Evolutionary conservation across 2,888 invertebrate genomes (phyloP), one percentile per base, ranked within the genome.

Genomic region (Macropis europaea): DNA sequence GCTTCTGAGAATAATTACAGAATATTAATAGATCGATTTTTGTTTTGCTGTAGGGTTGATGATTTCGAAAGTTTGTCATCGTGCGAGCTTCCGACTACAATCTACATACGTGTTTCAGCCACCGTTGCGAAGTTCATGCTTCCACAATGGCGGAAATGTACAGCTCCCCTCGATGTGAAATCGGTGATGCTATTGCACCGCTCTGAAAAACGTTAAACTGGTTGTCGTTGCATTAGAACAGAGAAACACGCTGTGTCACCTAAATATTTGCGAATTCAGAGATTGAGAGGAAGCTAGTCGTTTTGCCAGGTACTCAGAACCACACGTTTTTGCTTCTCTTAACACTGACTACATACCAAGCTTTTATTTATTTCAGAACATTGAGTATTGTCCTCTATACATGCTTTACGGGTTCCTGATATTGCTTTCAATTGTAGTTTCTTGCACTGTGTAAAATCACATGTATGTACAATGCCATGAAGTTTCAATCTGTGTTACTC

Each of bases 131-230:
- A 28, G 38, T 34, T 22, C 22, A 34, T 61, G 48, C 19, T 54
- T 70, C 38, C 19, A 50, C 43, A 61, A 71, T 62, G 71, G 71
- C 71, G 71, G 62, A 62, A 28, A 38, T 22, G 11, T 34, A 38
- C 13, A 13, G 11, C 26, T 34, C 4, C 9, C 15, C n/a, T 32
- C 2, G 9, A 28, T 42, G 34, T n/a, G 17, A 54, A 43, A 70
- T 70, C 40, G 17, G 22, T 42, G 15, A 42, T 60, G 30, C 6
- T 17, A n/a, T 24, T 60, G 17, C 47, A 36, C 5, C n/a, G 28
- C n/a, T 34, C 47, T 53, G 26, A 62, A 50, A 32, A 40, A 9
- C 2, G 6, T 0, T 36, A 22, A 48, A 40, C 13, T 30, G 52
- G n/a, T 47, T 22, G 13, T 36, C 15, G 7, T 17, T 47, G 17